These are phyloP conservation scores for Drosophila punjabiensis DNA, from an alignment of 1,140 invertebrate species.

Conservation along the genomic window DNA sequence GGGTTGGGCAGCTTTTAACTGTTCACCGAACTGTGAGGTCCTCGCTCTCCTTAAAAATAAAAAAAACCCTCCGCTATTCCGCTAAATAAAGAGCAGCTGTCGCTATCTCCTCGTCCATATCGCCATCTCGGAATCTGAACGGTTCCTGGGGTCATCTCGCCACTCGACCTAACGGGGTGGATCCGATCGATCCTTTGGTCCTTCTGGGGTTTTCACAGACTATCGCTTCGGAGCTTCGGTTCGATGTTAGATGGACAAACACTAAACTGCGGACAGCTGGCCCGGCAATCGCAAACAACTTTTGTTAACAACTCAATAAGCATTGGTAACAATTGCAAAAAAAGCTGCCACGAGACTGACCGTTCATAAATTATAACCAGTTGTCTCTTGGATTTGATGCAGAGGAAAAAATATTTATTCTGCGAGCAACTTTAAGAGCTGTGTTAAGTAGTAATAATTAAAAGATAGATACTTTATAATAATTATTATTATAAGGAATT, in stretches of 20 bases:
- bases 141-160: constrained; percentile 62
- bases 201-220: constrained; percentile 70
- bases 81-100: constrained; percentile 58
- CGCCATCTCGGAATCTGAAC: constrained; percentile 45
- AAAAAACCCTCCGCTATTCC: constrained; percentile 14
- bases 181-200: constrained; percentile 55
- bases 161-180: constrained; percentile 19
- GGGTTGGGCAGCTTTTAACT: constrained; percentile 65
- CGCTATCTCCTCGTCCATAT: constrained; percentile 72
- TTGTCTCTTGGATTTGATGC: constrained; percentile 19
- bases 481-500: neutral
- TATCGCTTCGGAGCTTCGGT: constrained; percentile 42
- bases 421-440: neutral
- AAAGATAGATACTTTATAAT: neutral
- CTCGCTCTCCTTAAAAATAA: constrained; percentile 7
- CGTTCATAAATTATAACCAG: constrained; percentile 53
- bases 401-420: neutral
- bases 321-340: constrained; percentile 49
- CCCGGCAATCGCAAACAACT: constrained; percentile 38
- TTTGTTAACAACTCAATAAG: constrained; percentile 66
- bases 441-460: neutral
- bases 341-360: constrained; percentile 36
- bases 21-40: constrained; percentile 75
- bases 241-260: constrained; percentile 20
- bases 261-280: constrained; percentile 7